Percentiles rank a stretch among this genome's conserved stretches.
Evolutionary conservation across 2,888 invertebrate genomes (phyloP).

Genomic region (Xanthorhoe spadicearia): DNA sequence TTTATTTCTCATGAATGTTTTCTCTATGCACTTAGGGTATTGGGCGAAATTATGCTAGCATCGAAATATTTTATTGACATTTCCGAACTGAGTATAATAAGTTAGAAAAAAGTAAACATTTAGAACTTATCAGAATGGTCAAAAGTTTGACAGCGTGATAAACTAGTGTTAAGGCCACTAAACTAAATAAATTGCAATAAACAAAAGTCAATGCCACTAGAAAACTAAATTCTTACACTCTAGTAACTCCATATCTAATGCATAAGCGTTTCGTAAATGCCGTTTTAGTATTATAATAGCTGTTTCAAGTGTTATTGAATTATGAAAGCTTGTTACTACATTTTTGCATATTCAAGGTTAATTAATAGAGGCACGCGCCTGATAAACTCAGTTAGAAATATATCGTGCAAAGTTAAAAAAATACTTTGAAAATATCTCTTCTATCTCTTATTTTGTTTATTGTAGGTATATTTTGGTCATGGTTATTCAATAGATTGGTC

Average conservation of each 20-base stretch:
- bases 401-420: too few species aligned
- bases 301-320: constrained; percentile 49
- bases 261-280: constrained; percentile 64
- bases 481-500: too few species aligned
- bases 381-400: constrained; percentile 1
- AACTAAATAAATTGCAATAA: constrained; percentile 64
- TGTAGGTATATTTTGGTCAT: too few species aligned
- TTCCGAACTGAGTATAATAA: too few species aligned
- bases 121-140: not conserved
- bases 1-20: too few species aligned
- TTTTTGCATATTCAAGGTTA: constrained; percentile 42
- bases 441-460: too few species aligned
- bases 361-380: constrained; percentile 36
- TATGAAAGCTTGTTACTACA: constrained; percentile 43
- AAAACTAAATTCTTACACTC: constrained; percentile 64
- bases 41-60: too few species aligned
- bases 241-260: constrained; percentile 61
- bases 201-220: constrained; percentile 73
- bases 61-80: too few species aligned
- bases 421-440: too few species aligned
- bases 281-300: constrained; percentile 43
- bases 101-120: too few species aligned
- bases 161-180: constrained; percentile 28
- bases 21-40: too few species aligned
- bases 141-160: not conserved